Evolutionary conservation across 2,797 vertebrate species (phyloP).

Genomic region (Rhinichthys osculus): DNA sequence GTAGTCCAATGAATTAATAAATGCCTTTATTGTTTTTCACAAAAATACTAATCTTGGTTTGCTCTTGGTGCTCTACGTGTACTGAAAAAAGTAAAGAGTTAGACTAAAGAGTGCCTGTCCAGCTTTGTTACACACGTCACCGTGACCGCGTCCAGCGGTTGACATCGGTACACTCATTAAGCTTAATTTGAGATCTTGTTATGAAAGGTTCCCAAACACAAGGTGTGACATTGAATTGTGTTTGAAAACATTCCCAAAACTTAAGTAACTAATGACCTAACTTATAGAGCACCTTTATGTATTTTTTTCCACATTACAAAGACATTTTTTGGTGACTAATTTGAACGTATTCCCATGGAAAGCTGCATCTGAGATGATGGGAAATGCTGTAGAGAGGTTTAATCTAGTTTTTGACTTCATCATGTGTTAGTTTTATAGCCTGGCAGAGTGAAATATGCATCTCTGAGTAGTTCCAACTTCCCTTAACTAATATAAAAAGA

Average conservation of each 20-base stretch:
- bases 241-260: conserved; percentile 62
- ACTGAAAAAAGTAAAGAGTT: neutral
- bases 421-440: conserved; percentile 20
- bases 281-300: conserved; percentile 63
- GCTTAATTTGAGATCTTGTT: conserved; percentile 49
- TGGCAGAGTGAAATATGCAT: conserved; percentile 29
- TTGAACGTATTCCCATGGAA: conserved; percentile 59
- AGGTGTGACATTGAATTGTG: conserved; percentile 66
- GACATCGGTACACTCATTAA: conserved; percentile 36
- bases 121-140: conserved; percentile 33
- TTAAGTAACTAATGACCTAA: conserved; percentile 62
- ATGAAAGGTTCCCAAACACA: conserved; percentile 50
- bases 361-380: conserved; percentile 63
- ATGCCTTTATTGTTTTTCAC: conserved; percentile 39
- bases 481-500: neutral
- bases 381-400: conserved; percentile 64
- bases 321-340: conserved; percentile 66
- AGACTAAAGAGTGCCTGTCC: neutral
- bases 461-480: conserved; percentile 24
- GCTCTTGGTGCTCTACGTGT: conserved; percentile 46
- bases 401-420: conserved; percentile 23
- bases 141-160: conserved; percentile 17
- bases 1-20: conserved; percentile 20
- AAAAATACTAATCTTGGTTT: conserved; percentile 35
- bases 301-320: conserved; percentile 73